Evolutionary conservation across 2,888 invertebrate species (phyloP).

Genomic region (Neoascia interrupta): DNA sequence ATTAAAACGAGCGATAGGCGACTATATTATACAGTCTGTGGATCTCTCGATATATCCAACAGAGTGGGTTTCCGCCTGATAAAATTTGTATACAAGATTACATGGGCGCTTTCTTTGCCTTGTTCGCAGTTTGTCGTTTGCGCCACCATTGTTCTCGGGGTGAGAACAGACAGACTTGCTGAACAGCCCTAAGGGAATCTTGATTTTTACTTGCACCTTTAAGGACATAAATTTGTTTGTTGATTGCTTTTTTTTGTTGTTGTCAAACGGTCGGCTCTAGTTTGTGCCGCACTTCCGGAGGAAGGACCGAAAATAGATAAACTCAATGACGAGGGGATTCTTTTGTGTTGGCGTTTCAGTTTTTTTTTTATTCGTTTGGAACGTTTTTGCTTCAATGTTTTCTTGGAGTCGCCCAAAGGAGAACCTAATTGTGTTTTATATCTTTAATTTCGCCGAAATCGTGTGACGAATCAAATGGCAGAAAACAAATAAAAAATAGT

Average conservation of each 20-base stretch:
- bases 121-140: constrained; percentile 22
- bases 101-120: constrained; percentile 23
- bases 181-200: constrained; percentile 22
- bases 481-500: too few species aligned
- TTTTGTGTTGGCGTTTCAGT: constrained; percentile 6
- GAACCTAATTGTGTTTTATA: constrained; percentile 32
- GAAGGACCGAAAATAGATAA: constrained; percentile 30
- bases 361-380: not conserved
- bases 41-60: constrained; percentile 30
- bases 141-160: constrained; percentile 14
- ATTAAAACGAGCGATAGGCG: constrained; percentile 47
- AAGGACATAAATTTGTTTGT: constrained; percentile 64
- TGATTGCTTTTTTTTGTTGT: constrained; percentile 20
- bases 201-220: constrained; percentile 55
- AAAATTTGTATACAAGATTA: constrained; percentile 32
- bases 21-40: constrained; percentile 20
- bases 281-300: too few species aligned
- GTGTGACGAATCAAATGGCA: too few species aligned
- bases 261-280: constrained; percentile 16
- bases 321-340: constrained; percentile 42
- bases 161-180: not conserved
- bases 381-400: not conserved
- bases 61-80: constrained; percentile 24
- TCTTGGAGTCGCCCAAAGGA: not conserved
- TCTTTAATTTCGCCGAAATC: too few species aligned